Conservation (phyloP, 2,797 vertebrate species). For the Hydrolagus colliei region DNA sequence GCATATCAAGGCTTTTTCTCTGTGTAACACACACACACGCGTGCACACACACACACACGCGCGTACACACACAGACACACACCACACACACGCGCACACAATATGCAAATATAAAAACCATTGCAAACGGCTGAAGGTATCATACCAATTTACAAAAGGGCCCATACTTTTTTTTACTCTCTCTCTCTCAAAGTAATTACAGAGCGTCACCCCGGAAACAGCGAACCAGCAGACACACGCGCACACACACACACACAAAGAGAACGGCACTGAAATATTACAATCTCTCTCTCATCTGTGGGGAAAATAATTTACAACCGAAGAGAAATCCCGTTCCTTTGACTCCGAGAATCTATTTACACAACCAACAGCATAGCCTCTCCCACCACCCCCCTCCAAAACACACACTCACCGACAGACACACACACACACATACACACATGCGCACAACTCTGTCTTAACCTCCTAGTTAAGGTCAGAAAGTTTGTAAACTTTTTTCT, state of each 20-base stretch:
- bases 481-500: slow-evolving; percentile 15
- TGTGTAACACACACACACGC: slow-evolving; percentile 3
- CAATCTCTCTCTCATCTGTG: slow-evolving; percentile 16
- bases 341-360: slow-evolving; percentile 17
- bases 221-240: background rate
- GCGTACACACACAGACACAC: no score
- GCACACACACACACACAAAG: background rate
- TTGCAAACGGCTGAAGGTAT: slow-evolving; percentile 9
- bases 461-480: slow-evolving; percentile 2
- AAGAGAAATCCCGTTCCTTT: slow-evolving; percentile 15
- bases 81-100: background rate
- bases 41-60: background rate
- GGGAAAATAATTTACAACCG: slow-evolving; percentile 31
- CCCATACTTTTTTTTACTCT: background rate
- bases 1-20: slow-evolving; percentile 17
- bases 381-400: background rate
- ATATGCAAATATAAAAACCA: slow-evolving; percentile 29
- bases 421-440: slow-evolving; percentile 8
- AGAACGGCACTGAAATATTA: slow-evolving; percentile 16
- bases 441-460: background rate
- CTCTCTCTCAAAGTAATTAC: slow-evolving; percentile 1
- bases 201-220: slow-evolving; percentile 6
- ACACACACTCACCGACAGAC: background rate
- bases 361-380: background rate
- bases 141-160: slow-evolving; percentile 12